Percentiles rank a stretch among this genome's conserved stretches.
phyloP scores from a whole-genome alignment of 2,888 invertebrate genomes.

The Pyrrhia umbra region DNA sequence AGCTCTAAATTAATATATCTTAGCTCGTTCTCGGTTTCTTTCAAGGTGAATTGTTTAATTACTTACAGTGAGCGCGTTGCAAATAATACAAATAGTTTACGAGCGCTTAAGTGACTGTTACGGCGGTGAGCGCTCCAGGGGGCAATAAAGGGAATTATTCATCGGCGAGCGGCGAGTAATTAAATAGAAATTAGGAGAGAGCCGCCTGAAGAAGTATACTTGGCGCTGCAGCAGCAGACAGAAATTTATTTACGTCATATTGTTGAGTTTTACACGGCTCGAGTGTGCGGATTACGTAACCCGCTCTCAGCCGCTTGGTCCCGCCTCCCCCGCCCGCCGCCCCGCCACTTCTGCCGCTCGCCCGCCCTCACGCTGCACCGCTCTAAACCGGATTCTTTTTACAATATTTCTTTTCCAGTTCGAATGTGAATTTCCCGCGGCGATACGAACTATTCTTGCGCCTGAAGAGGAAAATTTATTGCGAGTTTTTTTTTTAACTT shows the following conservation, averaged over 20 bases:
- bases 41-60: conserved; percentile 29
- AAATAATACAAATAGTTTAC: conserved; percentile 57
- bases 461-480: conserved; percentile 65
- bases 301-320: not conserved
- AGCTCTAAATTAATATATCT: not conserved
- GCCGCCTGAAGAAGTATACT: conserved; percentile 32
- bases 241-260: conserved; percentile 67
- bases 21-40: conserved; percentile 12
- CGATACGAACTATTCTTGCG: conserved; percentile 70
- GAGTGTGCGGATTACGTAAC: conserved; percentile 51
- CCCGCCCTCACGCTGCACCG: conserved; percentile 33
- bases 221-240: conserved; percentile 52
- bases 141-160: conserved; percentile 54
- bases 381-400: conserved; percentile 71
- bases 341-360: not conserved
- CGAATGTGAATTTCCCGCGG: conserved; percentile 72
- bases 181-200: conserved; percentile 58
- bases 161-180: conserved; percentile 54
- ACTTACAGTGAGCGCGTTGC: conserved; percentile 20
- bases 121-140: conserved; percentile 21
- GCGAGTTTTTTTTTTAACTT: conserved; percentile 66
- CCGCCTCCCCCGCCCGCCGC: conserved; percentile 8
- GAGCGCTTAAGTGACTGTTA: conserved; percentile 50
- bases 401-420: conserved; percentile 77
- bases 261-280: conserved; percentile 58